A percentile compares a stretch with the other conserved stretches of the same genome.
These are phyloP conservation scores for Rynchops niger DNA, from an alignment of 2,113 vertebrate genomes.

Conservation along the genomic window DNA sequence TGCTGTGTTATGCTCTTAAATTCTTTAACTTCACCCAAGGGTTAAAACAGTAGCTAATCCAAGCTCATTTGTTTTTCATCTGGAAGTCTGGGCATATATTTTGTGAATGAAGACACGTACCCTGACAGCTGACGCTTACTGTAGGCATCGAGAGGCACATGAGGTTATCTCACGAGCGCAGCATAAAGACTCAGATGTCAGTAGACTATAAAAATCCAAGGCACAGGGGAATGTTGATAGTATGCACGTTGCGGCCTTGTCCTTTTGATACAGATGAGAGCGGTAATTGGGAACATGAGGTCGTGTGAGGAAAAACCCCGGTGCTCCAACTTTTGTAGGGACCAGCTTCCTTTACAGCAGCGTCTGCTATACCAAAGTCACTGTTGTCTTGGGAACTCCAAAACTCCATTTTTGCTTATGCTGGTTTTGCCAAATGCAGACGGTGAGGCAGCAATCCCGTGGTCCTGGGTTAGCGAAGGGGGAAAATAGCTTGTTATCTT, in stretches of 20 bases:
- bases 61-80: background rate
- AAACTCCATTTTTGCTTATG: background rate
- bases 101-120: background rate
- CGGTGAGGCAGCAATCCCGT: background rate
- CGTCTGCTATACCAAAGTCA: background rate
- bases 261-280: background rate
- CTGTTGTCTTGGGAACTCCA: background rate
- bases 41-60: background rate
- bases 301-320: background rate
- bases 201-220: background rate
- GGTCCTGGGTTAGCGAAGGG: background rate
- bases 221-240: background rate
- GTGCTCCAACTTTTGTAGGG: background rate
- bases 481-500: background rate
- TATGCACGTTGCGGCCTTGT: background rate
- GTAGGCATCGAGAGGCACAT: background rate
- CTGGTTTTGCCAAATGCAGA: background rate
- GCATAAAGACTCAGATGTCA: background rate
- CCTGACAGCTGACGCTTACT: background rate
- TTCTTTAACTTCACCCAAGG: background rate
- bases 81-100: background rate
- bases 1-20: background rate
- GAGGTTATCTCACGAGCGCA: background rate
- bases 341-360: background rate
- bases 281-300: background rate